Evolutionary conservation across 2,113 vertebrate genomes (phyloP), one percentile per base, ranked within the genome.

Genomic region (Strix uralensis): DNA sequence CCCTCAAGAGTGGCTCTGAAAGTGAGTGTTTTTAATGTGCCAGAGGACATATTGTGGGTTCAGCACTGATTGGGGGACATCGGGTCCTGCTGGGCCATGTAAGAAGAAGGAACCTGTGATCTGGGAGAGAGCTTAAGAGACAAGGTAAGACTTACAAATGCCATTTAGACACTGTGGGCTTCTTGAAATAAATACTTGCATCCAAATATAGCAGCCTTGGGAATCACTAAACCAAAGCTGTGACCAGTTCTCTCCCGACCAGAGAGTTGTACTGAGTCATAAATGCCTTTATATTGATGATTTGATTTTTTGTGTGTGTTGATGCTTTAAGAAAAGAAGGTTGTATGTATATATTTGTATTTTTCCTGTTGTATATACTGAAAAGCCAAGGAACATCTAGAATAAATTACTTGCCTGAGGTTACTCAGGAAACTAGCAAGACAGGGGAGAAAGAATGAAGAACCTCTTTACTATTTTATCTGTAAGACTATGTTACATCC

Each of bases 71-170:
- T 29, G 57, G 4, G 29, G 9, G 21, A 69, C 20, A 36, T 5
- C 0, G 2, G 1, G 5, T 67, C 32, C n/a, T 63, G 32, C 5
- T 51, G 16, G n/a, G 2, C 15, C n/a, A 9, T 32, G 10, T 74
- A 49, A 71, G 38, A 93, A 38, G 38, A 44, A 75, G 16, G 15
- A 9, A 46, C 5, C 7, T 72, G 25, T 49, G 34, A 40, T 55
- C 13, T 59, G 40, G 6, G 13, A 86, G 7, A 55, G 17, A 77
- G 6, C 70, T 79, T 74, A 55, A 55, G 26, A 80, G 22, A 79
- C 7, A 34, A 49, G 13, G 14, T 38, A 78, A 66, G 4, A 32
- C 19, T 78, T 54, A 44, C 0, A 49, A 63, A 36, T 61, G 6
- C 4, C 10, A 5, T 80, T 92, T 67, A 63, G n/a, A 36, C 13